These are phyloP conservation scores for Nemoura dubitans DNA, from an alignment of 2,888 invertebrate species.

Conservation along the genomic window DNA sequence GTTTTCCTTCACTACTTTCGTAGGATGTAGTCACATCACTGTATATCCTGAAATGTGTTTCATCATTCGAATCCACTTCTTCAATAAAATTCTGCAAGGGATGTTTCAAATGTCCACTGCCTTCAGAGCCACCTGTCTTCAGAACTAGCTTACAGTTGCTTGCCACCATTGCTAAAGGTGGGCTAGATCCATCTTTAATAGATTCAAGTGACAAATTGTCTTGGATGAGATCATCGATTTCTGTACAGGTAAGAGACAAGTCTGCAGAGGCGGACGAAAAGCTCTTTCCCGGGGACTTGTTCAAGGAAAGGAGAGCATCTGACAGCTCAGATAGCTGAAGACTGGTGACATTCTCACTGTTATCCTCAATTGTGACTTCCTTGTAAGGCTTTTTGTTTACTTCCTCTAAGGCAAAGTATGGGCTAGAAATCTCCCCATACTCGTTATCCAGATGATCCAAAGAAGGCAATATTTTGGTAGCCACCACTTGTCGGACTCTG, in stretches of 20 bases:
- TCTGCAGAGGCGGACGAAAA: background rate
- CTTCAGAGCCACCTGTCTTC: background rate
- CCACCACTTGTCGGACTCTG: background rate
- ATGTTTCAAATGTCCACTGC: background rate
- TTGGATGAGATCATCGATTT: background rate
- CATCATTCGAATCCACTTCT: background rate
- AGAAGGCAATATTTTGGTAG: conserved; percentile 17
- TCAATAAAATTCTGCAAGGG: background rate
- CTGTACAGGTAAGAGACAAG: background rate
- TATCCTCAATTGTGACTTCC: background rate
- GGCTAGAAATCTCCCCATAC: conserved; percentile 9
- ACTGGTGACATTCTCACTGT: background rate
- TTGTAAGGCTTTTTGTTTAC: background rate
- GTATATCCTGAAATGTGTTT: background rate
- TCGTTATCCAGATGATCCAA: background rate
- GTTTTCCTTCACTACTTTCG: background rate
- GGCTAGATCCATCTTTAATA: background rate
- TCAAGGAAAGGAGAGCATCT: background rate
- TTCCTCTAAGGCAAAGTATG: conserved; percentile 18
- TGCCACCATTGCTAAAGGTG: background rate
- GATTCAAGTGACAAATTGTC: background rate
- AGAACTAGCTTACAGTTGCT: background rate
- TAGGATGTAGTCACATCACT: background rate
- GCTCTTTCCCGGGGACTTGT: background rate
- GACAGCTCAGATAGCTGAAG: conserved; percentile 8